These are phyloP conservation scores for Phylloscopus whistleri DNA, from an alignment of 2,113 vertebrate species.

Conservation along the genomic window DNA sequence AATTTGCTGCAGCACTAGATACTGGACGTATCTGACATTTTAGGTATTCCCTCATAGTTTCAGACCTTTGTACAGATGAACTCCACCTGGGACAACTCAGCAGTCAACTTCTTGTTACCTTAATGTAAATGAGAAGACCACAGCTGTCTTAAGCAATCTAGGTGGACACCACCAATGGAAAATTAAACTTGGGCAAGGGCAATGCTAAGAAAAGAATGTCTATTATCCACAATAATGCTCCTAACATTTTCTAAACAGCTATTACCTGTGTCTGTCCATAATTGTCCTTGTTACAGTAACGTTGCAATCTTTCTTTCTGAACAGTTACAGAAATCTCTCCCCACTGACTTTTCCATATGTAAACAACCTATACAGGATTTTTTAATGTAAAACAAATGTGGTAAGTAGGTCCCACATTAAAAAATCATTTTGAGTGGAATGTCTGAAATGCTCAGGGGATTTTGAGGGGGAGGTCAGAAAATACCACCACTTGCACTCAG, in stretches of 20 bases:
- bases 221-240: not conserved
- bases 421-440: not conserved
- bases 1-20: conserved; percentile 50
- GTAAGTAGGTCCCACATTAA: conserved; percentile 1
- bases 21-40: conserved; percentile 33
- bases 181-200: not conserved
- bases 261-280: not conserved
- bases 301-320: not conserved
- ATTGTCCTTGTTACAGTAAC: conserved; percentile 16
- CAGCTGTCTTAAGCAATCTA: not conserved
- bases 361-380: conserved; percentile 43
- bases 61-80: conserved; percentile 16
- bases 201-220: not conserved
- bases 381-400: conserved; percentile 32
- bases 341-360: not conserved
- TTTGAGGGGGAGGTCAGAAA: not conserved
- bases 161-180: not conserved
- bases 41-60: conserved; percentile 26
- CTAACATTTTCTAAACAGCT: conserved; percentile 50
- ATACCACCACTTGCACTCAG: not conserved
- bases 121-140: conserved; percentile 16
- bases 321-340: conserved; percentile 9
- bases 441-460: not conserved
- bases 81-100: not conserved
- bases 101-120: conserved; percentile 23